These are phyloP conservation scores for Chymomyza amoena DNA, from an alignment of 2,888 invertebrate genomes.

Conservation along the genomic window DNA sequence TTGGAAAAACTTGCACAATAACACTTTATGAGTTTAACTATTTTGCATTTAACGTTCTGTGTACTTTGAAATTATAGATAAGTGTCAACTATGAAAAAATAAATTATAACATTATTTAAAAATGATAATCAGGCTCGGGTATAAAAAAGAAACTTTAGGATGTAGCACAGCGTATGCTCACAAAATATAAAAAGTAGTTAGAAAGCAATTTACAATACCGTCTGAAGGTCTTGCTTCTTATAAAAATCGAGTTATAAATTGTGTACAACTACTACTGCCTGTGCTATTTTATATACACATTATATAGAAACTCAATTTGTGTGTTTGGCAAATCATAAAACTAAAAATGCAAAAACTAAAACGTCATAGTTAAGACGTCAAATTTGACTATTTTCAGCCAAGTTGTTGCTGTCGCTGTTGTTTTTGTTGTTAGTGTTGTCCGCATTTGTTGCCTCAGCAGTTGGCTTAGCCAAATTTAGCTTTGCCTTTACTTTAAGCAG, in stretches of 20 bases:
- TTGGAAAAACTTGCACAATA: slow-evolving; percentile 17
- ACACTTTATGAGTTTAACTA: slow-evolving; percentile 13
- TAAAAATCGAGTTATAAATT: background rate
- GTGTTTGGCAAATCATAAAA: slow-evolving; percentile 40
- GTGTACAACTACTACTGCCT: background rate
- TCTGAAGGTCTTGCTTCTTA: no score
- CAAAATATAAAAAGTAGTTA: background rate
- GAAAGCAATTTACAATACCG: no score
- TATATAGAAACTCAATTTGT: background rate
- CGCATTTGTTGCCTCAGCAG: slow-evolving; percentile 5
- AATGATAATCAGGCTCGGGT: slow-evolving; percentile 60
- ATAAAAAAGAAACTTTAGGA: slow-evolving; percentile 41
- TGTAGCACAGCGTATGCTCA: slow-evolving; percentile 10
- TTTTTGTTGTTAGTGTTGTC: slow-evolving; percentile 6
- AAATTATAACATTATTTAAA: slow-evolving; percentile 45
- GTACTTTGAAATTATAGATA: slow-evolving; percentile 32
- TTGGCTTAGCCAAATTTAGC: slow-evolving; percentile 72
- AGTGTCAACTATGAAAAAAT: slow-evolving; percentile 55
- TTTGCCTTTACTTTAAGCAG: slow-evolving; percentile 76
- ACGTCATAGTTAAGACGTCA: slow-evolving; percentile 47
- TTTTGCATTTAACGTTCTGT: background rate
- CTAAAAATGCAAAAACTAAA: slow-evolving; percentile 35
- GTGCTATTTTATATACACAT: background rate
- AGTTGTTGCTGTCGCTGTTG: background rate
- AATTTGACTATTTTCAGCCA: slow-evolving; percentile 36